Evolutionary conservation across 2,797 vertebrate species (phyloP).

Genomic region (Poeciliopsis infans): DNA sequence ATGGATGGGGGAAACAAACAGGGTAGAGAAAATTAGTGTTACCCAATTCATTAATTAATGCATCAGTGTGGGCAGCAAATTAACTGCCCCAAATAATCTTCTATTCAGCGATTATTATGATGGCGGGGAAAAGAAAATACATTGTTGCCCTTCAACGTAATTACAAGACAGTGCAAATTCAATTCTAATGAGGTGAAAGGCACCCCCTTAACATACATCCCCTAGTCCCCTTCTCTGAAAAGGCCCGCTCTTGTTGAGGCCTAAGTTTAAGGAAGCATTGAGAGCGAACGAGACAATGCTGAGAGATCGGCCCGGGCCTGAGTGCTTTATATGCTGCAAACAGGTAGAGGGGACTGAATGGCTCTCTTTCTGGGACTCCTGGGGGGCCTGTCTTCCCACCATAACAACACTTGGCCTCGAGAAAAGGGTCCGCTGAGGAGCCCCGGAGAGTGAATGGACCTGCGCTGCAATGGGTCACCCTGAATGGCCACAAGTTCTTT

Average conservation of each 20-base stretch:
- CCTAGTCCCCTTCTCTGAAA: conserved; percentile 56
- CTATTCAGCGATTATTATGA: conserved; percentile 81
- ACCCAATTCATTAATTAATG: conserved; percentile 97
- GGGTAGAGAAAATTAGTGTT: conserved; percentile 93
- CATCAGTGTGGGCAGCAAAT: conserved; percentile 92
- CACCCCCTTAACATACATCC: conserved; percentile 86
- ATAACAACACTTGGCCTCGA: conserved; percentile 87
- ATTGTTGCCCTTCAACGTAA: conserved; percentile 92
- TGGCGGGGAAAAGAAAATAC: conserved; percentile 81
- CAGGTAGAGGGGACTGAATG: conserved; percentile 93
- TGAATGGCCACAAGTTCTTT: conserved; percentile 88
- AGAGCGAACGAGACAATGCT: conserved; percentile 86
- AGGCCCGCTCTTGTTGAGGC: conserved; percentile 87
- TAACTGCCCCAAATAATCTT: conserved; percentile 95
- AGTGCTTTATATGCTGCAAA: conserved; percentile 88
- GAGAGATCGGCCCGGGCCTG: conserved; percentile 88
- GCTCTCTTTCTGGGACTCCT: conserved; percentile 88
- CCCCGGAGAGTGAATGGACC: conserved; percentile 82
- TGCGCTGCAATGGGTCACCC: conserved; percentile 66
- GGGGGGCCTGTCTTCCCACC: conserved; percentile 91
- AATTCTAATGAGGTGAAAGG: conserved; percentile 93
- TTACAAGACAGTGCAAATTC: conserved; percentile 93
- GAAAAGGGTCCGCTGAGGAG: conserved; percentile 80
- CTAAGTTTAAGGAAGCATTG: conserved; percentile 90
- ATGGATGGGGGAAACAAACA: conserved; percentile 84